Base-by-base conservation (phyloP, 2,888 invertebrate species). In the Heliconius erato region DNA sequence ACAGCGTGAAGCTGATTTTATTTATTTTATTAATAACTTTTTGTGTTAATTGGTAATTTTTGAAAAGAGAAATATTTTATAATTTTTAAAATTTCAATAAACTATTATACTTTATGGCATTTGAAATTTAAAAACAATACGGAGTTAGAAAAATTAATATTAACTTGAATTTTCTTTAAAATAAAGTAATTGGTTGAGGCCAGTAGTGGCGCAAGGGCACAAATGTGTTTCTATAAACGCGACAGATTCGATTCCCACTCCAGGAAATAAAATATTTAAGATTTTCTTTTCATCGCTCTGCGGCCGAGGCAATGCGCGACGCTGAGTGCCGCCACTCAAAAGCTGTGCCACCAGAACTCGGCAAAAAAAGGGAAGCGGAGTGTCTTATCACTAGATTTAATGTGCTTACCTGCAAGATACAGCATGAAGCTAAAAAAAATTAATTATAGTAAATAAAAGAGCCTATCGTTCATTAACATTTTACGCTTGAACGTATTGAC, bases 401-500 rank as follows among this genome's bases (percentile, higher is more conserved):
- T n/a, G 1, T n/a, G n/a, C 12, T n/a, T 63, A 11, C n/a, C 63
- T 3, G 9, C 16, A 6, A 9, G 59, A 23, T 59, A 23, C 23
- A 19, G 49, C 49, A 6, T 16, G 0, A 49, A 19, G 7, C 7
- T 19, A 54, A 54, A 7, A 54, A 28, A 54, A 23, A 54, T 7
- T 6, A 54, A 7, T 54, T 6, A 54, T 63, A 11, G 11, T 32
- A 23, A 74, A 35, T n/a, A n/a, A 76, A 35, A 32, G 16, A 3
- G 26, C 63, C 5, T 23, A 2, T 40, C 26, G 35, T 32, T 59
- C 6, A 59, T 19, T 59, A 23, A 23, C n/a, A 76, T 59, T 35
- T 59, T 35, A 74, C 32, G 4, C 14, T 74, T n/a, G 35, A 65
- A 78, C 44, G 26, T 78, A 65, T 28, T 44, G 67, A 69, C 69